Conservation (phyloP, 2,113 vertebrate species). For the Vulpes lagopus region DNA sequence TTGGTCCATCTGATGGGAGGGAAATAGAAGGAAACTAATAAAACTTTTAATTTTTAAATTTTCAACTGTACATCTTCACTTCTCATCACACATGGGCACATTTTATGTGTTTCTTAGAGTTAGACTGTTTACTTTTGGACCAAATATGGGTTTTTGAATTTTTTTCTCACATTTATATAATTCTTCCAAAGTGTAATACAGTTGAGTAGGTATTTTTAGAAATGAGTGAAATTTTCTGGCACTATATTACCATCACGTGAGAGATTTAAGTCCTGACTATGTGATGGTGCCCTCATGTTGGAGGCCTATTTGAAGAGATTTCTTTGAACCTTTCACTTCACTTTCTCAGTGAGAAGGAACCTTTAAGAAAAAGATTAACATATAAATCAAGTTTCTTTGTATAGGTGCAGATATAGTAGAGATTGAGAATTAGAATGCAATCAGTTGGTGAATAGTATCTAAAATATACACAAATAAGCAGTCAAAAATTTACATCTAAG, state of each 20-base stretch:
- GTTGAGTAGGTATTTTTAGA: not conserved
- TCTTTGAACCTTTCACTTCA: not conserved
- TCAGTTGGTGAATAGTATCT: not conserved
- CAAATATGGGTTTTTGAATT: not conserved
- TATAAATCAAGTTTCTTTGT: not conserved
- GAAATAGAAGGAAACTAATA: not conserved
- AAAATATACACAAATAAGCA: not conserved
- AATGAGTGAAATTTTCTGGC: not conserved
- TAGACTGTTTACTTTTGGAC: not conserved
- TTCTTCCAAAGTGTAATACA: not conserved
- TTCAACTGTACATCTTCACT: not conserved
- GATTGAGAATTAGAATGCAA: not conserved
- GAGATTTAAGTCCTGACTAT: not conserved
- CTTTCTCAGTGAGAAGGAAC: not conserved
- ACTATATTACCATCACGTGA: not conserved
- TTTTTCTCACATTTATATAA: too few species aligned
- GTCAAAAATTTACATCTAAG: not conserved
- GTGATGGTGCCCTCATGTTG: accelerated
- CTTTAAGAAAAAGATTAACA: conserved; percentile 12
- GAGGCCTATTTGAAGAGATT: not conserved
- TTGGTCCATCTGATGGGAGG: not conserved
- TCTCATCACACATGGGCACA: not conserved
- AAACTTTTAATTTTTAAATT: conserved; percentile 2
- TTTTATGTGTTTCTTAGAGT: not conserved
- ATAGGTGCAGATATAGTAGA: not conserved